Percentiles rank a stretch among this genome's conserved stretches.
These are phyloP conservation scores for Chunga burmeisteri DNA, from an alignment of 2,113 vertebrate species.

Conservation along the genomic window DNA sequence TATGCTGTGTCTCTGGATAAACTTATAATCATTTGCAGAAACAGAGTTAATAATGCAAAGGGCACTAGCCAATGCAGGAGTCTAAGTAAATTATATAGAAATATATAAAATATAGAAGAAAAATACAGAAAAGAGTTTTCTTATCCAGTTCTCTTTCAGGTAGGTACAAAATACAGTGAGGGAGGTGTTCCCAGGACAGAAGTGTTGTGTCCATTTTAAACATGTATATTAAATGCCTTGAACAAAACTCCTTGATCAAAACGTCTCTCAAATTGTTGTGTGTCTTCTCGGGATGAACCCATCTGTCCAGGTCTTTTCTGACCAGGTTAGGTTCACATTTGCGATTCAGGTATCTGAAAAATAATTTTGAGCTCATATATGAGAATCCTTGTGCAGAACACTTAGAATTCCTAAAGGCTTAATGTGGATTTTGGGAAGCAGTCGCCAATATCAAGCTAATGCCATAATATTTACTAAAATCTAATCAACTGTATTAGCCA, in stretches of 20 bases:
- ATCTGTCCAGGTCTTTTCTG: neutral
- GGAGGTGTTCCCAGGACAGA: neutral
- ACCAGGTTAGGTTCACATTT: neutral
- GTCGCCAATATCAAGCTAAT: neutral
- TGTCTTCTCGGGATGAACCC: neutral
- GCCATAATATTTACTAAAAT: neutral
- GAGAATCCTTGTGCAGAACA: neutral
- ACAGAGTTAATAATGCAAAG: neutral
- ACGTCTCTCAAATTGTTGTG: neutral
- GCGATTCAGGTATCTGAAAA: neutral
- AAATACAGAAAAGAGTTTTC: neutral
- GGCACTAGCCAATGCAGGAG: neutral
- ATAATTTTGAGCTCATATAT: neutral
- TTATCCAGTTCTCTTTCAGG: neutral
- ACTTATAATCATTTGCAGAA: neutral
- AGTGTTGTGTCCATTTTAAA: neutral
- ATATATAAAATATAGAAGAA: no score
- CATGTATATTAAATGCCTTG: neutral
- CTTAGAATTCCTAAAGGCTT: neutral
- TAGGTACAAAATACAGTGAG: neutral
- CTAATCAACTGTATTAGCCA: neutral
- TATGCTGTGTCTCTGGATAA: neutral
- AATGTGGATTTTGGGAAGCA: neutral
- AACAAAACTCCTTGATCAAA: neutral
- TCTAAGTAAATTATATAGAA: neutral